Base-by-base conservation (phyloP, 2,888 invertebrate species). In the Stictocephala bisonia region DNA sequence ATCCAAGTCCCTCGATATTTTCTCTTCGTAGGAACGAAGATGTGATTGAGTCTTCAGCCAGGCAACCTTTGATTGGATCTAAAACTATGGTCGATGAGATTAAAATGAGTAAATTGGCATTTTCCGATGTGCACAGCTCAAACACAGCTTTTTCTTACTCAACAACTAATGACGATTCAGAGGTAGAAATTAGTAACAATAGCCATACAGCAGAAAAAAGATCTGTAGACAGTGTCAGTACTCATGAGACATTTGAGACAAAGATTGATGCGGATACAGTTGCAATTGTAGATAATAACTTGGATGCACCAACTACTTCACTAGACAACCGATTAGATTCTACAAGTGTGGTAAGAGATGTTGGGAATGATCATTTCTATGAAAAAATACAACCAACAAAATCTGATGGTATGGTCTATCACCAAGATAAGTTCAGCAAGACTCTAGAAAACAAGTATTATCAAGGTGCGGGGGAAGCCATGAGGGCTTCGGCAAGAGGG, bases 401-500 rank as follows among this genome's bases (percentile, higher is more conserved):
- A 58, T 29, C 70, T 15, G 58, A 41, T 6, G 29, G 53, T 6
- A 18, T 20, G 18, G 18, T 44, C 29, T 26, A 51, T n/a, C 29
- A 44, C n/a, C 56, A 27, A 58, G 44, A 44, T n/a, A 7, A 29
- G 26, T 15, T 71, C 7, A 71, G 44, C 20, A 71, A 56, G 20
- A 58, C 70, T 13, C 9, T 22, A 22, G 58, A 44, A 29, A 35
- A 53, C 26, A 3, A 40, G 7, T 69, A 40, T 26, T 24, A 53
- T 26, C 27, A 26, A 11, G 22, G 26, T 72, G 88, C 91, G 91
- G 92, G 92, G 91, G 91, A 92, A 91, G 90, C 82, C 81, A 85
- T 84, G 82, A 88, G 91, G 91, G 91, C 90, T 88, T 91, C 91
- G 88, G 89, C 88, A 87, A 74, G 71, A 58, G 89, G 88, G 84